phyloP scores from a whole-genome alignment of 2,888 invertebrate genomes.

The Aradus depressus region DNA sequence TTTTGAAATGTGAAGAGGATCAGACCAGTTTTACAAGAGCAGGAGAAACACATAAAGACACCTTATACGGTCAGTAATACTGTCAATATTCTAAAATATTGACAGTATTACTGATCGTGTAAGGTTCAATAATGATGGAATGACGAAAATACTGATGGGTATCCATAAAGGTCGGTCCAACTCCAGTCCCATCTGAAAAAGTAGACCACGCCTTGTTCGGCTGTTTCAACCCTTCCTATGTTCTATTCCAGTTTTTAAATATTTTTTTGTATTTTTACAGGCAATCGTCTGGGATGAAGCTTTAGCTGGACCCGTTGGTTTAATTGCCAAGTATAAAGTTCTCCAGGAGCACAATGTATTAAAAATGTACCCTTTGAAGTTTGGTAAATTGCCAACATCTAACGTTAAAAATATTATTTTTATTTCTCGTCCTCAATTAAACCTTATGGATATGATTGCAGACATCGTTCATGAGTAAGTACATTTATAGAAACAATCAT shows the following conservation, averaged over 20 bases:
- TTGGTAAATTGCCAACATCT: conserved; percentile 53
- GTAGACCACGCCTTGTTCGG: too few relatives aligned
- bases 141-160: too few relatives aligned
- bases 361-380: conserved; percentile 66
- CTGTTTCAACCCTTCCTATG: background rate
- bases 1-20: too few relatives aligned
- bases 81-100: too few relatives aligned
- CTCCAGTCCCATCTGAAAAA: too few relatives aligned
- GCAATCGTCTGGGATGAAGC: conserved; percentile 81
- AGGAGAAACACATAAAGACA: too few relatives aligned
- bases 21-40: too few relatives aligned
- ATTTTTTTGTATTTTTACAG: conserved; percentile 35
- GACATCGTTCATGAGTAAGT: conserved; percentile 54
- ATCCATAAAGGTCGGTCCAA: too few relatives aligned
- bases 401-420: conserved; percentile 79
- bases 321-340: conserved; percentile 68
- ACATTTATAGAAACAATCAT: background rate
- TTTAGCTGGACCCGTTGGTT: conserved; percentile 71
- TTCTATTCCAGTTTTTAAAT: background rate
- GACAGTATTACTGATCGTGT: too few relatives aligned
- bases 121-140: too few relatives aligned
- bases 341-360: conserved; percentile 72
- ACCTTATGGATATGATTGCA: conserved; percentile 73
- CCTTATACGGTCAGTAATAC: too few relatives aligned
- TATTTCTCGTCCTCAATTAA: conserved; percentile 68